Evolutionary conservation across 2,888 invertebrate species (phyloP), one percentile per base, ranked within the genome.

Genomic region (Tinea pellionella): DNA sequence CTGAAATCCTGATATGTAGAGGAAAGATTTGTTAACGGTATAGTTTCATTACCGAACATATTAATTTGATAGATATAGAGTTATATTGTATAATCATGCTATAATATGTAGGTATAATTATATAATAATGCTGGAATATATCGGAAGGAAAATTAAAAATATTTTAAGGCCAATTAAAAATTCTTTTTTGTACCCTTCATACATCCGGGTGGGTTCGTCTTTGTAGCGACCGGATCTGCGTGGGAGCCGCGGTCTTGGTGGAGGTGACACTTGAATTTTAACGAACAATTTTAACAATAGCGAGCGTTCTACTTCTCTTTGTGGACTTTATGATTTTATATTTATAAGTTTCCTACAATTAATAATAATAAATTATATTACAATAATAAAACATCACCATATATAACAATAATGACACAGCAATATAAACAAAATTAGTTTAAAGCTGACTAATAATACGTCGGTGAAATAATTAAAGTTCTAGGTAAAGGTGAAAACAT

Each of bases 181-280:
- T 75, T 75, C 75, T 72, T 76, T 77, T 78, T 74, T 69, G 70
- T 70, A 69, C 68, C 68, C 66, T 71, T 70, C 72, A 65, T 66
- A 67, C 70, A 73, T 74, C 74, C 74, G 69, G 62, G 66, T 72
- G 72, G 74, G 66, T 73, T 69, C 65, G 11, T 73, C 75, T 80
- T 81, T 80, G 76, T 81, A 73, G 73, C 69, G 67, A 71, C 75
- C 73, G 75, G 77, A 75, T 75, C 75, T 75, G 75, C 69, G 74
- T 73, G 69, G 68, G 73, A 32, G 67, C 68, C 68, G 66, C 66
- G 68, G 66, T 67, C 68, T 57, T 57, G 32, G 15, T 32, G 13
- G 70, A 71, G 69, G 75, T 74, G 75, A 73, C 74, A 78, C 77
- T 78, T 79, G 77, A 80, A 78, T 81, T 77, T 74, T 69, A 75